Conservation (phyloP, 2,113 vertebrate species). For the Cichladusa arquata region DNA sequence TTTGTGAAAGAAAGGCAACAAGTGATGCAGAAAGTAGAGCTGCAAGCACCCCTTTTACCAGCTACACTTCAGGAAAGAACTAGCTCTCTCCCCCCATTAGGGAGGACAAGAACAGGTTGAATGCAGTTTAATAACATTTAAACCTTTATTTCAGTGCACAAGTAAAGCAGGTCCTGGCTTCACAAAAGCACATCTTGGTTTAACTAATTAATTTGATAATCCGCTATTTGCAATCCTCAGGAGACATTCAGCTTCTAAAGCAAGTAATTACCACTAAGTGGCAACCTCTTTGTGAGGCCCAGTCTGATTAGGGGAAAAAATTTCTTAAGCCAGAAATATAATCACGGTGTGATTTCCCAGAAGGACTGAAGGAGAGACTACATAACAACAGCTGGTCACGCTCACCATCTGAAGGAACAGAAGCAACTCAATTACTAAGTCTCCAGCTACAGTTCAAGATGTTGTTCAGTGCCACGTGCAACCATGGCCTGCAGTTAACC, state of each 20-base stretch:
- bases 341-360: slow-evolving; percentile 49
- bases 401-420: not conserved
- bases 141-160: slow-evolving; percentile 36
- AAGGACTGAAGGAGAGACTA: not conserved
- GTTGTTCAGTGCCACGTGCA: not conserved
- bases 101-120: not conserved
- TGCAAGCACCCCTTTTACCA: not conserved
- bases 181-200: slow-evolving; percentile 58
- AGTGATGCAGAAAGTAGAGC: not conserved
- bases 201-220: slow-evolving; percentile 70
- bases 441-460: not conserved
- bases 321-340: slow-evolving; percentile 58
- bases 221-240: slow-evolving; percentile 45
- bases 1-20: not conserved
- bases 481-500: not conserved
- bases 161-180: slow-evolving; percentile 13
- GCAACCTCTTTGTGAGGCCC: slow-evolving; percentile 50
- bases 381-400: slow-evolving; percentile 44
- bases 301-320: slow-evolving; percentile 43
- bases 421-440: not conserved
- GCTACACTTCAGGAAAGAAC: not conserved
- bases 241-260: slow-evolving; percentile 44
- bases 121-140: not conserved
- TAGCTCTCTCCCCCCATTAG: not conserved
- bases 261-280: slow-evolving; percentile 62